These are phyloP conservation scores for Apotomis turbidana DNA, from an alignment of 2,888 invertebrate genomes.

Conservation along the genomic window DNA sequence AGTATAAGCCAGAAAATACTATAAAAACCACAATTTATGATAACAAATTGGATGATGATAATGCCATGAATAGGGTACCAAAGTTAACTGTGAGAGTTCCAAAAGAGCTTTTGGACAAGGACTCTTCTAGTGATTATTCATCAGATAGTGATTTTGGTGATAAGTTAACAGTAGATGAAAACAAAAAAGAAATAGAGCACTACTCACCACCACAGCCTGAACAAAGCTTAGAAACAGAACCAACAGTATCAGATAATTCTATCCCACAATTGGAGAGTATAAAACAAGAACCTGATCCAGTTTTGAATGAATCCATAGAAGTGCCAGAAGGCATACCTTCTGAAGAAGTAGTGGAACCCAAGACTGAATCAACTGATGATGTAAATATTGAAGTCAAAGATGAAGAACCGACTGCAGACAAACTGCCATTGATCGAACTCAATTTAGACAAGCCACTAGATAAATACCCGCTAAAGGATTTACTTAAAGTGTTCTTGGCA, in stretches of 20 bases:
- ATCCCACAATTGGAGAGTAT: slow-evolving; percentile 45
- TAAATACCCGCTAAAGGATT: slow-evolving; percentile 87
- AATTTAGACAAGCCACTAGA: slow-evolving; percentile 90
- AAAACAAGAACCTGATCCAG: slow-evolving; percentile 42
- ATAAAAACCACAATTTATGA: slow-evolving; percentile 79
- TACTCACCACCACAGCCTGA: slow-evolving; percentile 43
- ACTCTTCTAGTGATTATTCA: slow-evolving; percentile 80
- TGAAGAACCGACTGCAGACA: slow-evolving; percentile 74
- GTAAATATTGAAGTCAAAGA: slow-evolving; percentile 59
- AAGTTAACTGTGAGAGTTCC: slow-evolving; percentile 88
- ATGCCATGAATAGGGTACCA: slow-evolving; percentile 84
- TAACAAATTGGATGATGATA: slow-evolving; percentile 73
- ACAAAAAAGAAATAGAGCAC: slow-evolving; percentile 57
- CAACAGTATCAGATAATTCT: slow-evolving; percentile 44
- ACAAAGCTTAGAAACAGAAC: slow-evolving; percentile 43
- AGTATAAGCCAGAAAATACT: slow-evolving; percentile 68
- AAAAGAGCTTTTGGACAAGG: slow-evolving; percentile 83
- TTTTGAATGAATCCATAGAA: slow-evolving; percentile 52
- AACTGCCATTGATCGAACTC: slow-evolving; percentile 87
- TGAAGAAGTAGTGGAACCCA: slow-evolving; percentile 58
- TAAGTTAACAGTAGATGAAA: slow-evolving; percentile 84
- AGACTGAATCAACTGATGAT: slow-evolving; percentile 65
- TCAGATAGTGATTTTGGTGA: slow-evolving; percentile 85
- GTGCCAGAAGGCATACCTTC: slow-evolving; percentile 54
- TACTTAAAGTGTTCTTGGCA: slow-evolving; percentile 89